Conservation (phyloP, 2,797 vertebrate species). For the Molossus molossus region DNA sequence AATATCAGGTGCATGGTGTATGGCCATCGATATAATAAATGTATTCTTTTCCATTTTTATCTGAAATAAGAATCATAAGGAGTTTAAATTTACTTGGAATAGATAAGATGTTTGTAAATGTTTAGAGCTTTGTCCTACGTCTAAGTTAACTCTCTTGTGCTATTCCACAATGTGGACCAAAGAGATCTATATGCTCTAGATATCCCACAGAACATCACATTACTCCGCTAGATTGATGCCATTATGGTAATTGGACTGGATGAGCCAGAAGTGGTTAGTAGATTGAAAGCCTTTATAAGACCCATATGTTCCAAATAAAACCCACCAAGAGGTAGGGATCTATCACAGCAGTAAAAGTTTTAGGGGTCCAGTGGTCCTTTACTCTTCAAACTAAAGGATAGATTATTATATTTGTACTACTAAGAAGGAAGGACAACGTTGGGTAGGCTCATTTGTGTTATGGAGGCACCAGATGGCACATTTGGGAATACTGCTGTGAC, state of each 20-base stretch:
- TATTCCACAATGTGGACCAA: neutral
- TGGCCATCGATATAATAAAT: neutral
- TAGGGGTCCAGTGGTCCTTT: neutral
- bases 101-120: too few relatives aligned
- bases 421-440: neutral
- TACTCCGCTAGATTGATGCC: neutral
- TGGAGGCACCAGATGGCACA: neutral
- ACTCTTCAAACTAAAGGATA: neutral
- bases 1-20: neutral
- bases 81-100: neutral
- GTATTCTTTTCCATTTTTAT: neutral
- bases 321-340: neutral
- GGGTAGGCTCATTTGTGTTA: neutral
- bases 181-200: neutral
- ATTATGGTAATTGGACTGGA: neutral
- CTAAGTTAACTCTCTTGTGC: neutral
- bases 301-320: neutral
- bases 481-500: neutral
- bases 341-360: neutral
- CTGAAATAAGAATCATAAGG: neutral
- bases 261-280: neutral
- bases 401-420: neutral
- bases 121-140: neutral
- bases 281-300: neutral
- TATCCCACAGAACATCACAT: neutral